Base-by-base conservation (phyloP, 2,888 invertebrate genomes). In the Carpatolechia fugitivella region DNA sequence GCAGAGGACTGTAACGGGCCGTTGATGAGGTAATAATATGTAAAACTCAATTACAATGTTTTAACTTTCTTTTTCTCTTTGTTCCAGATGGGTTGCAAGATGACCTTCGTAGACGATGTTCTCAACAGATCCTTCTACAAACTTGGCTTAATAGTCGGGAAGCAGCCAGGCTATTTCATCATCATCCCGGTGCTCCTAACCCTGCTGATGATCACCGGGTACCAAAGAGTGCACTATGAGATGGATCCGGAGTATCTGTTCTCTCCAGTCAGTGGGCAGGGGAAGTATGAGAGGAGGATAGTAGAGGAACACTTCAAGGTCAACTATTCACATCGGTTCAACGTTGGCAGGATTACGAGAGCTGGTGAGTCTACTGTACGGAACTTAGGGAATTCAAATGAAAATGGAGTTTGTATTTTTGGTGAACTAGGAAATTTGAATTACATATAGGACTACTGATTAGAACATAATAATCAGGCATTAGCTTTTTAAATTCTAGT, bases 161-260 rank as follows among this genome's bases (percentile, higher is more conserved):
- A 91, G 64, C 93, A 95, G 82, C 97, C 97, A 0, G 96, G 96
- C 58, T 97, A 97, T 87, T 97, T 97, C 90, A 92, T 97, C 63
- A 94, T 97, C 69, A 92, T 97, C 55, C 97, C 97, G n/a, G 82
- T 97, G 35, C 92, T 97, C 49, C 85, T 97, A 54, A 93, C 96
- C 0, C 82, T 95, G 55, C 92, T 97, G 52, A 95, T 96, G 82
- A 93, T 96, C 80, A 97, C 97, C 20, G 97, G 97, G 52, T 96
- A 95, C 83, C 97, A 97, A 85, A 92, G 93, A 78, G 92, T 97
- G 57, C 91, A 94, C 77, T 97, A 97, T 85, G 96, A 97, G 88
- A 97, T 97, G 87, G 97, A 97, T 82, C 97, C 97, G 0, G 97
- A 97, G 80, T 98, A 97, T 84, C 91, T 98, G 14, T 98, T 97